Conservation (phyloP, 2,113 vertebrate genomes). For the Brachirus orientalis region DNA sequence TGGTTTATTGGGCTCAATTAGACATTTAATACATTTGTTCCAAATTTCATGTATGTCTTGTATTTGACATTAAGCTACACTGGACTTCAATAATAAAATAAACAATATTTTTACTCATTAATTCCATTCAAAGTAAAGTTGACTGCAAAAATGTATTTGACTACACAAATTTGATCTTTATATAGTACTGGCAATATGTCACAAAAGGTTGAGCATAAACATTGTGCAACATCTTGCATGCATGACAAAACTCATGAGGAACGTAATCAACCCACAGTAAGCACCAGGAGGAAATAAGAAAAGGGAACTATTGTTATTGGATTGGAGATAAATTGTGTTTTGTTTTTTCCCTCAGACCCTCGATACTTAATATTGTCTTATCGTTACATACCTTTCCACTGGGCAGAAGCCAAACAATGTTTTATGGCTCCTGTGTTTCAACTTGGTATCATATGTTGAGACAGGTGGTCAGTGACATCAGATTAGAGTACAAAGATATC, state of each 20-base stretch:
- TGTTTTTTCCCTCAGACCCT: not conserved
- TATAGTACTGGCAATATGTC: not conserved
- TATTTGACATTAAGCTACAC: no score
- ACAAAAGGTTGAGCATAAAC: not conserved
- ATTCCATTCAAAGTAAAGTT: no score
- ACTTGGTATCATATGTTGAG: not conserved
- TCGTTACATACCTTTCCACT: not conserved
- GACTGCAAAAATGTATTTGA: no score
- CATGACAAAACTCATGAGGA: constrained; percentile 23
- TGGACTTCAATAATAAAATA: no score
- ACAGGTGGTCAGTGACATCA: constrained; percentile 1
- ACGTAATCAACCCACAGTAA: constrained; percentile 15
- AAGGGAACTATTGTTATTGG: constrained; percentile 24
- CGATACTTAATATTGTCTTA: not conserved
- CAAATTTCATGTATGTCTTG: no score
- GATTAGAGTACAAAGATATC: not conserved
- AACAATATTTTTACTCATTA: no score
- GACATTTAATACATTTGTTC: no score
- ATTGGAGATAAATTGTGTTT: not conserved
- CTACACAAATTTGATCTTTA: no score
- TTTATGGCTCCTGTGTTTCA: constrained; percentile 16
- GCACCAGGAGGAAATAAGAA: constrained; percentile 38
- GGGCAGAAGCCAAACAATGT: not conserved
- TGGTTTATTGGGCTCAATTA: no score
- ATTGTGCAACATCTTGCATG: constrained; percentile 32